Evolutionary conservation across 2,888 invertebrate genomes (phyloP).

Genomic region (Coelinius sp.): DNA sequence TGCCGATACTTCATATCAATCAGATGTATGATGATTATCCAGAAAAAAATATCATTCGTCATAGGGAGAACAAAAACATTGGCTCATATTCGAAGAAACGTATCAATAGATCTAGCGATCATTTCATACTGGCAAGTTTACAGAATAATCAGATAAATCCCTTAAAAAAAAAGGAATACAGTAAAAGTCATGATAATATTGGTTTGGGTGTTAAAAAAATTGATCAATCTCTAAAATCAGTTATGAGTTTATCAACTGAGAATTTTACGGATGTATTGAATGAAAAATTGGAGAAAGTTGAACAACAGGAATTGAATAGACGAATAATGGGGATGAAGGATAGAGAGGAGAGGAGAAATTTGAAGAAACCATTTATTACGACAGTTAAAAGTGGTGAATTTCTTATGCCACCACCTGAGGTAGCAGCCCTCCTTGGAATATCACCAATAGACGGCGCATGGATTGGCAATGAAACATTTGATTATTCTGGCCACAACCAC

Average conservation of each 20-base stretch:
- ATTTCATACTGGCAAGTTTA: conserved; percentile 57
- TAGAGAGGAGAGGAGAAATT: conserved; percentile 26
- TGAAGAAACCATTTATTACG: conserved; percentile 79
- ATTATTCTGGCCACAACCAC: too few species aligned
- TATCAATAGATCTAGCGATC: conserved; percentile 64
- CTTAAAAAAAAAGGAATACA: conserved; percentile 64
- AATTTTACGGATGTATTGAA: conserved; percentile 82
- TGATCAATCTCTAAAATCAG: conserved; percentile 47
- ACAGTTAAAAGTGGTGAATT: conserved; percentile 86
- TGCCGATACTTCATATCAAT: conserved; percentile 61
- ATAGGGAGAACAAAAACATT: conserved; percentile 50
- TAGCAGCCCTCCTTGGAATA: conserved; percentile 78
- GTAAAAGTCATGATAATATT: conserved; percentile 71
- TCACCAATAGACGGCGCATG: conserved; percentile 56
- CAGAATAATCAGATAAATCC: conserved; percentile 61
- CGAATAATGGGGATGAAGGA: conserved; percentile 34
- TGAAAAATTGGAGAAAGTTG: conserved; percentile 79
- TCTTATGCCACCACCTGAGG: conserved; percentile 82
- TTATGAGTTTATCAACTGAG: conserved; percentile 69
- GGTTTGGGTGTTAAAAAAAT: conserved; percentile 56
- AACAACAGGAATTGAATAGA: conserved; percentile 60
- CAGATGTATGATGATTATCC: conserved; percentile 55
- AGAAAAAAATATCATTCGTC: conserved; percentile 41
- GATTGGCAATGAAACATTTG: conserved; percentile 45
- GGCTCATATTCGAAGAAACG: conserved; percentile 58